Percentiles rank a stretch among this genome's conserved stretches.
Conservation (phyloP, 2,797 vertebrate genomes). For the Jordanella pulchra region DNA sequence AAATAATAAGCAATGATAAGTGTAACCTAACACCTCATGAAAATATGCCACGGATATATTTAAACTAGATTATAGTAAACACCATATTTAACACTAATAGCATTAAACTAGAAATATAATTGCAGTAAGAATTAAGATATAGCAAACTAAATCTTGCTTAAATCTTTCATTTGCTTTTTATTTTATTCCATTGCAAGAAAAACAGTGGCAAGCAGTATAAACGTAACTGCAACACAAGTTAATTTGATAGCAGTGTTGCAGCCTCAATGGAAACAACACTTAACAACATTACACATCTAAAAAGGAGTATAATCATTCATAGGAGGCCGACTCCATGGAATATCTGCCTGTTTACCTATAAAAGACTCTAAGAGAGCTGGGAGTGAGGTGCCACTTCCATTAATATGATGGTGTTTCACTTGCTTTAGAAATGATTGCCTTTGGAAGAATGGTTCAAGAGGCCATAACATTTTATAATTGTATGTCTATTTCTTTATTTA, state of each 20-base stretch:
- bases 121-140: neutral
- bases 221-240: neutral
- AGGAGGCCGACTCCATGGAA: neutral
- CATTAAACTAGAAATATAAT: neutral
- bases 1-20: no score
- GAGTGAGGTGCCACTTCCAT: neutral
- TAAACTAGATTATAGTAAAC: no score
- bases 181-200: neutral
- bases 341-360: neutral
- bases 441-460: neutral
- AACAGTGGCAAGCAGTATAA: neutral
- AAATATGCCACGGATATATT: no score
- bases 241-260: neutral
- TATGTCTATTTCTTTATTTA: neutral
- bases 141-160: neutral
- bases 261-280: neutral
- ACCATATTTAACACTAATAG: neutral
- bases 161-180: neutral
- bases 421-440: neutral
- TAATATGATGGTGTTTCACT: neutral
- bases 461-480: neutral
- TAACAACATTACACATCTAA: neutral
- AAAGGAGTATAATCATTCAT: neutral
- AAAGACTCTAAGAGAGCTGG: neutral
- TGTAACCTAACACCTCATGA: no score